A percentile compares a stretch with the other conserved stretches of the same genome.
Evolutionary conservation across 2,797 vertebrate species (phyloP).

Genomic region (Trichosurus vulpecula): DNA sequence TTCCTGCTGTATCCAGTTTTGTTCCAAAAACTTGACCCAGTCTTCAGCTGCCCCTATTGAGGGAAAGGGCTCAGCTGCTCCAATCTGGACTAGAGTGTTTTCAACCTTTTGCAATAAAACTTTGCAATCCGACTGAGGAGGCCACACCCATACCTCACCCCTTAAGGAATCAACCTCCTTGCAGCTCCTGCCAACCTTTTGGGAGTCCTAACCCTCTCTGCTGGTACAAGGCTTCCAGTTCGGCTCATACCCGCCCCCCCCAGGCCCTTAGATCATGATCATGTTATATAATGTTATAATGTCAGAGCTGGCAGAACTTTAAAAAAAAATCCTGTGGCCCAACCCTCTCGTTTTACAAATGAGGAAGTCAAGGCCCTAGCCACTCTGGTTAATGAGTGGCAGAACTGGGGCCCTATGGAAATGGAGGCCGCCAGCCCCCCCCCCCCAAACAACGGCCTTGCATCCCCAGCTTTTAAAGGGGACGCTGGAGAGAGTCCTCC

Average conservation of each 20-base stretch:
- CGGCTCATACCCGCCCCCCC: neutral
- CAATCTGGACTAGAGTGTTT: neutral
- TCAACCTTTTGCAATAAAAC: neutral
- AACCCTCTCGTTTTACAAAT: neutral
- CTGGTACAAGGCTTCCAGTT: neutral
- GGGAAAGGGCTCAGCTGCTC: neutral
- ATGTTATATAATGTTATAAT: neutral
- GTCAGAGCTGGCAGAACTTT: neutral
- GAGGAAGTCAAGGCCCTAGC: neutral
- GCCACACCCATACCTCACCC: conserved; percentile 1
- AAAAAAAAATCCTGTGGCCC: neutral
- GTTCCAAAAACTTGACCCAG: conserved; percentile 60
- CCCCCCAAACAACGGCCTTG: neutral
- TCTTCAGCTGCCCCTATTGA: conserved; percentile 58
- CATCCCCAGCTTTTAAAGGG: neutral
- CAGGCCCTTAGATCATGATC: neutral
- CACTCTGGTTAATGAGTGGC: neutral
- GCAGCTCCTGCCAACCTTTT: neutral
- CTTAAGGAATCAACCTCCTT: neutral
- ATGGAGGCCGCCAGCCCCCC: neutral
- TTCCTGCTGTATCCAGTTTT: neutral
- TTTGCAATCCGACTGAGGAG: neutral
- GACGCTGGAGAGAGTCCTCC: neutral
- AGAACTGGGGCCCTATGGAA: neutral
- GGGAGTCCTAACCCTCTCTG: neutral